A percentile compares a stretch with the other conserved stretches of the same genome.
Conservation (phyloP, 2,888 invertebrate species). For the Caenorhabditis plicata region DNA sequence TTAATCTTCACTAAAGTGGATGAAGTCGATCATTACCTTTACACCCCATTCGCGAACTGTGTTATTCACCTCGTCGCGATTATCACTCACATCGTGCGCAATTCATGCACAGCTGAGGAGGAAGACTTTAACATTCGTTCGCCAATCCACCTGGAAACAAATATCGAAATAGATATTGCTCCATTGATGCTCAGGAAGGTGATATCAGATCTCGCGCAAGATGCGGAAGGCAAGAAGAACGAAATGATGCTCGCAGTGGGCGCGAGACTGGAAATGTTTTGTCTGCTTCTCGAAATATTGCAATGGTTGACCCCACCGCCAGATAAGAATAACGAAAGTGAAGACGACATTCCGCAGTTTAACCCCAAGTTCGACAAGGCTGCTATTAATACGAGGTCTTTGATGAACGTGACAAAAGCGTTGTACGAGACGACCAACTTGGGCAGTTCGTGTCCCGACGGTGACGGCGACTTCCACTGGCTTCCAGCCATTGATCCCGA, state of each 20-base stretch:
- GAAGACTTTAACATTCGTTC: constrained; percentile 66
- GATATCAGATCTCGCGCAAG: not conserved
- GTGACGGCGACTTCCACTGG: constrained; percentile 39
- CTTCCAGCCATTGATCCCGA: constrained; percentile 88
- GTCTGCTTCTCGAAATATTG: constrained; percentile 9
- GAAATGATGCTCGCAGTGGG: not conserved
- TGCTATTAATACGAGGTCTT: not conserved
- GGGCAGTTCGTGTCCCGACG: constrained; percentile 7
- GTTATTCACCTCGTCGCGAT: not conserved
- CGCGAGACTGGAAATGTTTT: constrained; percentile 7
- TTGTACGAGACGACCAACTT: not conserved
- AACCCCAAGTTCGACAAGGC: constrained; percentile 10
- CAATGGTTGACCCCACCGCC: constrained; percentile 10
- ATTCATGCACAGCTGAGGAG: constrained; percentile 56
- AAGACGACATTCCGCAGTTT: constrained; percentile 1
- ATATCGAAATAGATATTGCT: not conserved
- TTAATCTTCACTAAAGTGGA: constrained; percentile 29
- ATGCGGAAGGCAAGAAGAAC: not conserved
- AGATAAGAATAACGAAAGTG: constrained; percentile 8
- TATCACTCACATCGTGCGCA: not conserved
- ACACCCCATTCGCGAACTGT: constrained; percentile 85
- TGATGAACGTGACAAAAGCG: not conserved
- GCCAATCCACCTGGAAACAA: too few species aligned
- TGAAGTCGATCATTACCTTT: constrained; percentile 69
- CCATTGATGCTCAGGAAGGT: not conserved